Evolutionary conservation across 2,888 invertebrate genomes (phyloP).

Genomic region (Drepanosiphum platanoidis): DNA sequence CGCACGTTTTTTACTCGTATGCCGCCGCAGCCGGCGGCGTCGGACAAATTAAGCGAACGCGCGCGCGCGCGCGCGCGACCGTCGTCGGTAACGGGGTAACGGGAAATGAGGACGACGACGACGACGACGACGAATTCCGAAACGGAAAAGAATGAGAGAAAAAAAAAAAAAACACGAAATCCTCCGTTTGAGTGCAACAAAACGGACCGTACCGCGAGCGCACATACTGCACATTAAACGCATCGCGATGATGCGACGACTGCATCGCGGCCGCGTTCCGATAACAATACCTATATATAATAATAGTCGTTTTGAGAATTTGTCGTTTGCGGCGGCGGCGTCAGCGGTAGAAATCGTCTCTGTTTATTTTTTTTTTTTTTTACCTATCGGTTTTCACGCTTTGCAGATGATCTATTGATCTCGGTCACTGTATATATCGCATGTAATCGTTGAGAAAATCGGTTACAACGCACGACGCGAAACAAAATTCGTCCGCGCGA

Average conservation of each 20-base stretch:
- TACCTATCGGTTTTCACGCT: no score
- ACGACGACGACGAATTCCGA: constrained; percentile 20
- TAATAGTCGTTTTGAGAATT: no score
- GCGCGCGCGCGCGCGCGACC: constrained; percentile 7
- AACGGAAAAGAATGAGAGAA: background rate
- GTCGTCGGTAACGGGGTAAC: no score
- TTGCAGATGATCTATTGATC: no score
- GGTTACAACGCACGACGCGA: no score
- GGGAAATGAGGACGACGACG: constrained; percentile 31
- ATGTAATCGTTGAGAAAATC: no score
- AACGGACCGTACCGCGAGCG: background rate
- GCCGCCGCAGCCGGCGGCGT: background rate
- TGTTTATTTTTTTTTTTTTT: no score
- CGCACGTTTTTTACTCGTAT: background rate
- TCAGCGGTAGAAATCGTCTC: background rate
- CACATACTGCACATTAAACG: background rate
- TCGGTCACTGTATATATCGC: no score
- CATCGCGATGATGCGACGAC: no score
- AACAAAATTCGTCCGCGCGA: no score
- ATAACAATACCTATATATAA: no score
- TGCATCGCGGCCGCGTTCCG: no score
- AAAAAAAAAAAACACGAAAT: constrained; percentile 22
- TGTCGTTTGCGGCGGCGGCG: background rate
- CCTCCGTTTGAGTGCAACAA: background rate
- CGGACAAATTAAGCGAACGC: constrained; percentile 33